Base-by-base conservation (phyloP, 2,797 vertebrate species). In the Crax fasciolata region DNA sequence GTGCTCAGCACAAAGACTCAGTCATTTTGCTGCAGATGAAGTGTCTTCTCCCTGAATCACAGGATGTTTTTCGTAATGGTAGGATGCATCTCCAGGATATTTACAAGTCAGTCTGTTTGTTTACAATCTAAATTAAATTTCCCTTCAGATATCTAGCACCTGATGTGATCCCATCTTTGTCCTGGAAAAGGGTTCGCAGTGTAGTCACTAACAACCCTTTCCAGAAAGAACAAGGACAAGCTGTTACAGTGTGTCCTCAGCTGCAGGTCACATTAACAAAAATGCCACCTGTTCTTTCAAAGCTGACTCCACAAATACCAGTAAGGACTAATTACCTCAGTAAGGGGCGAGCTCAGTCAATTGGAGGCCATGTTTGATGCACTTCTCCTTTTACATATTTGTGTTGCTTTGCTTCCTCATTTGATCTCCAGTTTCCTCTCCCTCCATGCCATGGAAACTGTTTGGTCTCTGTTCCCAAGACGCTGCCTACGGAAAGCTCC, bases 271-370 rank as follows among this genome's bases (percentile, higher is more conserved):
- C 2, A 3, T 35, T 85, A 80, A 93, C 76, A 93, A 96, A 96
- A 96, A 84, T 88, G 85, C 46, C 85, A 83, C 73, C 83, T 85
- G 73, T 86, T 73, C 72, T 74, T 71, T 76, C 88, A 54, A 79
- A 48, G 43, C 62, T 83, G 52, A 57, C 44, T 74, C 85, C 32
- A 32, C 0, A 0, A 51, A 65, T 51, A 46, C 28, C 82, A 90
- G 32, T 11, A 46, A 63, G 57, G 49, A 58, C 68, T 51, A 46
- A 41, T 32, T 48, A 55, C 2, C 1, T 13, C 7, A 1, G 14
- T 9, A 30, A 84, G 32, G 27, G 38, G 49, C 77, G 72, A 57
- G 35, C 17, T 46, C 25, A 24, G 52, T 16, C 18, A 35, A 11
- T 51, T 39, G 75, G 49, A 35, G 41, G 32, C 0, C 1, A 48